Evolutionary conservation across 2,888 invertebrate species (phyloP).

Genomic region (Leptogaster cylindrica): DNA sequence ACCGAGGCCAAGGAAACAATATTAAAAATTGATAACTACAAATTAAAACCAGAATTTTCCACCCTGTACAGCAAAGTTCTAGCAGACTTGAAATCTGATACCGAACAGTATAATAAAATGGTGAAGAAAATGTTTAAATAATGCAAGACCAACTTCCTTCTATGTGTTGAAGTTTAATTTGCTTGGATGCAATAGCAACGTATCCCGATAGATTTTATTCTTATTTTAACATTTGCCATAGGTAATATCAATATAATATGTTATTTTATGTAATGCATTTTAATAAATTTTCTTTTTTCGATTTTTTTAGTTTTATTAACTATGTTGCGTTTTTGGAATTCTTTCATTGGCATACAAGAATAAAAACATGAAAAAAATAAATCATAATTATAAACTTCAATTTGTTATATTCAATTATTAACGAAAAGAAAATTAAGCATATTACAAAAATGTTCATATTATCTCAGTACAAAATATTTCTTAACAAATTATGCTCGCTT

Average conservation of each 20-base stretch:
- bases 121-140: slow-evolving; percentile 64
- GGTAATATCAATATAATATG: background rate
- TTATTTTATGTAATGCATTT: slow-evolving; percentile 14
- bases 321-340: too few relatives aligned
- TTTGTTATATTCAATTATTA: too few relatives aligned
- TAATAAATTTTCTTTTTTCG: slow-evolving; percentile 32
- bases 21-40: slow-evolving; percentile 63
- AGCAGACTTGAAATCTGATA: slow-evolving; percentile 66
- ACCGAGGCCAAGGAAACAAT: slow-evolving; percentile 70
- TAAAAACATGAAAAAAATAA: too few relatives aligned
- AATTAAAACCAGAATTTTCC: slow-evolving; percentile 72
- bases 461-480: too few relatives aligned
- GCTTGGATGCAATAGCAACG: background rate
- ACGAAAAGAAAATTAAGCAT: too few relatives aligned
- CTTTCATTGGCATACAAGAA: too few relatives aligned
- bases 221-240: background rate
- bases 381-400: too few relatives aligned
- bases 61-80: slow-evolving; percentile 67
- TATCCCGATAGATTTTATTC: background rate
- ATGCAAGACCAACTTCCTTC: background rate
- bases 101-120: slow-evolving; percentile 65
- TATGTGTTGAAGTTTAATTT: background rate
- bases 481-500: too few relatives aligned
- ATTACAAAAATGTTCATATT: too few relatives aligned
- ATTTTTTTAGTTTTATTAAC: too few relatives aligned